phyloP scores from a whole-genome alignment of 2,797 vertebrate genomes.

The Lithobates sylvaticus region DNA sequence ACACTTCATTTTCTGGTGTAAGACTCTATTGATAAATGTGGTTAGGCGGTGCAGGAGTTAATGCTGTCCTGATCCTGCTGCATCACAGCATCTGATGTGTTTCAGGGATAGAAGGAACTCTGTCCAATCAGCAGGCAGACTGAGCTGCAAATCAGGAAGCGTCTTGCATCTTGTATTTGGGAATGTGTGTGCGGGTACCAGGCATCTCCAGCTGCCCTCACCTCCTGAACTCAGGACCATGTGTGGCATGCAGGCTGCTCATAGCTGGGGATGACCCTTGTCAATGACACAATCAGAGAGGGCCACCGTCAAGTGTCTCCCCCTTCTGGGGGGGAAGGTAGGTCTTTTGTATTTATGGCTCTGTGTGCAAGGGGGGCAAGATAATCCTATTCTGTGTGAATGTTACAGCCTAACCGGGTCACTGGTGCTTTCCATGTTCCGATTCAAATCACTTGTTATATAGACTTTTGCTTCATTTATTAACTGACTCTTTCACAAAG shows the following conservation, averaged over 20 bases:
- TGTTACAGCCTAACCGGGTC: background rate
- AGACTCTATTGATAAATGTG: too few species aligned
- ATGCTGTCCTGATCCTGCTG: constrained; percentile 8
- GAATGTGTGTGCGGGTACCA: constrained; percentile 46
- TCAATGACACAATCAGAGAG: constrained; percentile 34
- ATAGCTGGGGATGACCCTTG: constrained; percentile 20
- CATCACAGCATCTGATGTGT: constrained; percentile 30
- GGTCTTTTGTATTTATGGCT: constrained; percentile 22
- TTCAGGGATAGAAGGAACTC: background rate
- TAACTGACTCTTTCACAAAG: too few species aligned
- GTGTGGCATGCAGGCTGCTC: background rate
- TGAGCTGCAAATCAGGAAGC: constrained; percentile 47
- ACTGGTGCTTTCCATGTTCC: too few species aligned
- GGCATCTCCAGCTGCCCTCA: constrained; percentile 32
- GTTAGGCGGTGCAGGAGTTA: constrained; percentile 14
- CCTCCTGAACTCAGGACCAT: constrained; percentile 17
- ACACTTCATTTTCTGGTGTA: too few species aligned
- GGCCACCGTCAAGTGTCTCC: constrained; percentile 12
- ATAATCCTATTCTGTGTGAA: background rate
- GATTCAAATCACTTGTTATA: too few species aligned
- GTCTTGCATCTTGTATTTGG: constrained; percentile 49
- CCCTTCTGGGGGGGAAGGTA: constrained; percentile 52
- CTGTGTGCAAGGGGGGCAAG: background rate
- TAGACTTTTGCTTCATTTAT: too few species aligned
- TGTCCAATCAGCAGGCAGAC: constrained; percentile 31